Evolutionary conservation across 2,888 invertebrate species (phyloP).

Genomic region (Incurvaria masculella): DNA sequence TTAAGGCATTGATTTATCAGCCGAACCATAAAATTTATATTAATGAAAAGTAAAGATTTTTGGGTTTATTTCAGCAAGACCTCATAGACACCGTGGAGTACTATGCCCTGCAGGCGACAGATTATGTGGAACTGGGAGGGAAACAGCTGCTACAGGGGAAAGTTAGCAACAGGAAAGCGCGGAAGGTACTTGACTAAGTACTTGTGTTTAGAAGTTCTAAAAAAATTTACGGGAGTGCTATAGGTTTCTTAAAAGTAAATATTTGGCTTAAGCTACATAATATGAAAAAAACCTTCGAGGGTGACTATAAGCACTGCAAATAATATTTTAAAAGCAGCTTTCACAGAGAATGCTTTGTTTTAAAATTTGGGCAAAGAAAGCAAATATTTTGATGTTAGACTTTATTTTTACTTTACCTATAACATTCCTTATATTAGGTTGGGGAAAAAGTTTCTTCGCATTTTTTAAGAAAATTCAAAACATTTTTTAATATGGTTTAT

Average conservation of each 20-base stretch:
- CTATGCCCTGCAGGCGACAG: conserved; percentile 60
- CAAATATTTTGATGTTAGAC: neutral
- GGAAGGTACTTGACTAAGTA: conserved; percentile 39
- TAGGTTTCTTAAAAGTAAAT: too few relatives aligned
- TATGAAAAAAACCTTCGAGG: neutral
- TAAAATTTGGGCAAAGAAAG: neutral
- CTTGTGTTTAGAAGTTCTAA: too few relatives aligned
- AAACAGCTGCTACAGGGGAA: conserved; percentile 51
- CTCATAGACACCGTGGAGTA: conserved; percentile 64
- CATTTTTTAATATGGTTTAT: too few relatives aligned
- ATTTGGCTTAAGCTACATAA: neutral
- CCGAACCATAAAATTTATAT: too few relatives aligned
- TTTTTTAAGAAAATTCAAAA: too few relatives aligned
- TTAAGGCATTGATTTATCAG: too few relatives aligned
- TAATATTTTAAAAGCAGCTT: neutral
- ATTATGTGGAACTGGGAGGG: conserved; percentile 56
- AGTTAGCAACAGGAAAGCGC: conserved; percentile 39
- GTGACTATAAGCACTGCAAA: neutral
- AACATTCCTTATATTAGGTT: too few relatives aligned
- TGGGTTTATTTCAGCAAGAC: conserved; percentile 57
- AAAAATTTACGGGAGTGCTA: too few relatives aligned
- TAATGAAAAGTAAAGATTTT: neutral
- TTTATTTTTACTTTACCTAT: neutral
- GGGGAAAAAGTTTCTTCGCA: too few relatives aligned
- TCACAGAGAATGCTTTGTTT: neutral